Percentiles rank a stretch among this genome's conserved stretches.
These are phyloP conservation scores for Porites australiensis DNA, from an alignment of 64 coral and sea anemone species.

Conservation along the genomic window DNA sequence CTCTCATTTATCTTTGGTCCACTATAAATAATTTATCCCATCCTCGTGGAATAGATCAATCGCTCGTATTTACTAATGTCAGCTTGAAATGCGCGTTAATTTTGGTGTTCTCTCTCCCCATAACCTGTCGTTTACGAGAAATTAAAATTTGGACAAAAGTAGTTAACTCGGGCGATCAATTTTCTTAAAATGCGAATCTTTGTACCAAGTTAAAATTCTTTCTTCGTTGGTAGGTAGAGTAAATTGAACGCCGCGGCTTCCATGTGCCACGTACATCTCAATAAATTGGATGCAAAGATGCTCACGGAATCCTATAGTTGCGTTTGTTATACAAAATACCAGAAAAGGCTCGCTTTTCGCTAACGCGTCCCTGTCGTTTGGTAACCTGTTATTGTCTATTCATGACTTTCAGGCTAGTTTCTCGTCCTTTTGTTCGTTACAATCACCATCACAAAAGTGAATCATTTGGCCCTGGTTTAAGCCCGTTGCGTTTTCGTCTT, in stretches of 20 bases:
- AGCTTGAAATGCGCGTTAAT: background rate
- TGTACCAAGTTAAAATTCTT: background rate
- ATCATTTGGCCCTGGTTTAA: too few species aligned
- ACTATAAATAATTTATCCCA: conserved; percentile 49
- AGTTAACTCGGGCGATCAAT: background rate
- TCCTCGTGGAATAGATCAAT: conserved; percentile 30
- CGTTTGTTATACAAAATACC: background rate
- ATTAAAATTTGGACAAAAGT: background rate
- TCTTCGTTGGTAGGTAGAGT: too few species aligned
- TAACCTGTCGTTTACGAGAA: background rate
- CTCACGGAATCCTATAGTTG: background rate
- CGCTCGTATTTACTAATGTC: background rate
- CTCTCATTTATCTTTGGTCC: background rate
- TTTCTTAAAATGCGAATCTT: background rate
- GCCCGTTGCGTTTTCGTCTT: too few species aligned
- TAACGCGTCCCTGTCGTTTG: background rate
- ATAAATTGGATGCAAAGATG: background rate
- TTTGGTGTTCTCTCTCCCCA: background rate
- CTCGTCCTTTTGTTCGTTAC: background rate
- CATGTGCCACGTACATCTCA: background rate
- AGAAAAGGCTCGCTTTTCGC: too few species aligned
- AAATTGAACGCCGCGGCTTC: background rate
- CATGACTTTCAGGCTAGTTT: background rate
- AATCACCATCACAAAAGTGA: background rate
- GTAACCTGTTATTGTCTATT: conserved; percentile 4